Base-by-base conservation (phyloP, 30 jellyfish, hydroid and myxozoan genomes). In the Morbakka virulenta region DNA sequence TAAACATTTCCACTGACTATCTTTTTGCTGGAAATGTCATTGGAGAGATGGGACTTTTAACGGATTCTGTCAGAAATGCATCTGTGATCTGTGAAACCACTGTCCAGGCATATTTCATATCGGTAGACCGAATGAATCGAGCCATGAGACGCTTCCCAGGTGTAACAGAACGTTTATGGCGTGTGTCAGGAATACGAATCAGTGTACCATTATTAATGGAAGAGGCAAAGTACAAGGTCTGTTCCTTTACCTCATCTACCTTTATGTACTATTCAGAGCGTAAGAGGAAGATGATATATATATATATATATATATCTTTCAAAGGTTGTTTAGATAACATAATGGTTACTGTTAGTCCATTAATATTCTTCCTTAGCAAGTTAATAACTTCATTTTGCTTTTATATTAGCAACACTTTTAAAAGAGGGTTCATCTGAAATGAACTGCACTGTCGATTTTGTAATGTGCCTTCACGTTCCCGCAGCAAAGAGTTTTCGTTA, bases 1-100 rank as follows among this genome's bases (percentile, higher is more conserved):
- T 89, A 78, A 85, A 89, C 79, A 89, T 89, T 9, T 83, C 94
- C 21, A 89, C 97, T 23, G 96, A 89, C 65, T 89, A 82, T 35
- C 71, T 89, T 23, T 89, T 79, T 30, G 86, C 97, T 69, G 97
- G 97, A 0, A 83, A 76, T 71, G 96, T 83, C 69, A 76, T 89
- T 72, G 97, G 97, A 2, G 97, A 89, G 52, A 89, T 89, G 97
- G 96, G 97, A 22, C 66, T 89, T 14, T 62, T 89, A 65, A 89
- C 95, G 3, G 88, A 77, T 22, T 67, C 91, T 4, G 78, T 70
- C 24, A 88, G 97, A 13, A 83, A 83, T 48, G 97, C 97, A 2
- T 89, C 97, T 0, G 95, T 89, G 41, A 71, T 73, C 17, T 89
- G 97, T 50, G 97, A 89, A 76, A 89, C 97, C 9, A 89, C 97